Percentiles rank a stretch among this genome's conserved stretches.
Evolutionary conservation across 2,888 invertebrate species (phyloP).

Genomic region (Eupithecia exiguata): DNA sequence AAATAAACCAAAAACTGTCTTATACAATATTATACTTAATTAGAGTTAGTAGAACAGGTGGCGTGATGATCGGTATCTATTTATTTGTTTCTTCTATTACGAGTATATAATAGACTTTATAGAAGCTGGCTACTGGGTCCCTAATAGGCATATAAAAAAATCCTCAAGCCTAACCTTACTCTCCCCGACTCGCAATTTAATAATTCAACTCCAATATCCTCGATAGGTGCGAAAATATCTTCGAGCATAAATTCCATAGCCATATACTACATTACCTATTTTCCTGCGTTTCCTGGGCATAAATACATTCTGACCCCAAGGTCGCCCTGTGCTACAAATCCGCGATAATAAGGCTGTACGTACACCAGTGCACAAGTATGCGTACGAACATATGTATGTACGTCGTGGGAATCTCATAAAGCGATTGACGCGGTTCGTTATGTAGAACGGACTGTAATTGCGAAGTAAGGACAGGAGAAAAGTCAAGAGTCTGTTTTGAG

Average conservation of each 20-base stretch:
- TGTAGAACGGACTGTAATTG: slow-evolving; percentile 65
- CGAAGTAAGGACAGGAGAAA: slow-evolving; percentile 52
- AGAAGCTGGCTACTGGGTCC: neutral
- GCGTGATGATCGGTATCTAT: neutral
- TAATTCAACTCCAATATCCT: slow-evolving; percentile 35
- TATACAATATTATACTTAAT: neutral
- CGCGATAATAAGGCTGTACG: slow-evolving; percentile 37
- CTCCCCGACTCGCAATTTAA: slow-evolving; percentile 21
- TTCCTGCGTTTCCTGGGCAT: slow-evolving; percentile 33
- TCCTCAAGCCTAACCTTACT: neutral
- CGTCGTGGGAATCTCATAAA: slow-evolving; percentile 61
- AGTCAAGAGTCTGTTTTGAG: slow-evolving; percentile 12
- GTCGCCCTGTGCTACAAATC: slow-evolving; percentile 44
- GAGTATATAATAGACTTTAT: neutral
- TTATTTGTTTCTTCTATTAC: too few relatives aligned
- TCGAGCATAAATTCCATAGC: slow-evolving; percentile 26
- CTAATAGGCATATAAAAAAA: neutral
- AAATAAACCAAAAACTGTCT: neutral
- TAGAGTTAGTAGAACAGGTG: neutral
- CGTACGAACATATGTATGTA: slow-evolving; percentile 25
- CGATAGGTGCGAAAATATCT: slow-evolving; percentile 39
- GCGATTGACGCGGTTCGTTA: slow-evolving; percentile 65
- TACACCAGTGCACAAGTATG: slow-evolving; percentile 19
- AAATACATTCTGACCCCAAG: slow-evolving; percentile 38
- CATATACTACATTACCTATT: slow-evolving; percentile 37